These are phyloP conservation scores for Myxocyprinus asiaticus DNA, from an alignment of 2,113 vertebrate species.

Conservation along the genomic window DNA sequence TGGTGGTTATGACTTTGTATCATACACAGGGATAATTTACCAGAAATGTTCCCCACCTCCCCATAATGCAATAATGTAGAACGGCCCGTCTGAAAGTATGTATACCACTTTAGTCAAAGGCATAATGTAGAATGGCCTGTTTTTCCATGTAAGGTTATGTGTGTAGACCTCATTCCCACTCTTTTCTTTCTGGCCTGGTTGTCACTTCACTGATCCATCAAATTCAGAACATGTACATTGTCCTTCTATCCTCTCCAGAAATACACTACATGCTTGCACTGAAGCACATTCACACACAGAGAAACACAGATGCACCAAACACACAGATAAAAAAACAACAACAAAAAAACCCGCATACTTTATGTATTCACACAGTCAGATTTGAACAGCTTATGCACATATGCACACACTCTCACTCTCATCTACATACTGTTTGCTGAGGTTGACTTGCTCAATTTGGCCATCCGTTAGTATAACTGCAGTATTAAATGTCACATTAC, in stretches of 20 bases:
- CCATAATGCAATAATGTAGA: background rate
- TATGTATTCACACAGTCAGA: too few relatives aligned
- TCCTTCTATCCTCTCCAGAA: background rate
- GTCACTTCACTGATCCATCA: constrained; percentile 43
- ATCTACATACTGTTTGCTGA: background rate
- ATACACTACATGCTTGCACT: background rate
- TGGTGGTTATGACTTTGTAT: too few relatives aligned
- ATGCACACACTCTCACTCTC: too few relatives aligned
- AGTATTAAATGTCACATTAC: constrained; percentile 16
- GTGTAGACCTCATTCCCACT: constrained; percentile 34
- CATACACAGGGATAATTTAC: too few relatives aligned
- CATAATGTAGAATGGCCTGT: background rate
- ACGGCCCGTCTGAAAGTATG: constrained; percentile 26
- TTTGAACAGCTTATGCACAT: too few relatives aligned
- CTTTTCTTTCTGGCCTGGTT: constrained; percentile 40
- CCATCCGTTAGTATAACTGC: background rate
- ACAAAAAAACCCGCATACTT: background rate
- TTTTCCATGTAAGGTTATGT: constrained; percentile 32
- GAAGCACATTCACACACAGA: background rate
- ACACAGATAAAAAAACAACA: background rate
- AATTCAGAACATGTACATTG: constrained; percentile 10
- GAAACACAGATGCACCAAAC: background rate
- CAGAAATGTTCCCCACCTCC: too few relatives aligned
- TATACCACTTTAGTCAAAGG: background rate
- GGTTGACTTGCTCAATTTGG: background rate